Conservation (phyloP, 2,113 vertebrate genomes). For the Albula glossodonta region DNA sequence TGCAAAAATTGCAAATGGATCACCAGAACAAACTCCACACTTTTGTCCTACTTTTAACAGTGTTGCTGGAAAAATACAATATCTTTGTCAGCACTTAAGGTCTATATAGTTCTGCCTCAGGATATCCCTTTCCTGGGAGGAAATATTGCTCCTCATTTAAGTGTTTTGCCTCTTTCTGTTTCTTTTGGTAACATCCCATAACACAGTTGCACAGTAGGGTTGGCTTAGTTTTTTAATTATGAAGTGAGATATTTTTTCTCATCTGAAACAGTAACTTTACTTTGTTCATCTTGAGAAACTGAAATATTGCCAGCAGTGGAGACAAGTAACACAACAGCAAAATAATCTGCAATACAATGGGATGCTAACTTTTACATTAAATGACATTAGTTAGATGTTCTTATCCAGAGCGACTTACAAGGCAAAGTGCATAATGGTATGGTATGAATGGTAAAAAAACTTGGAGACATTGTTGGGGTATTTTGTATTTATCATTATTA, state of each 20-base stretch:
- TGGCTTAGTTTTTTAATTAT: not conserved
- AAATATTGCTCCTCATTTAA: constrained; percentile 64
- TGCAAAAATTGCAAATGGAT: not conserved
- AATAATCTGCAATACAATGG: not conserved
- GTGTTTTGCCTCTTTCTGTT: constrained; percentile 58
- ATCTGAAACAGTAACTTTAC: not conserved
- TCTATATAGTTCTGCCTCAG: constrained; percentile 75
- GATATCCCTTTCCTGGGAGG: constrained; percentile 76
- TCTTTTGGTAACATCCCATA: constrained; percentile 34
- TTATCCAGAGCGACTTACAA: too few relatives aligned
- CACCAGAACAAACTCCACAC: constrained; percentile 57
- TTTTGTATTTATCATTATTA: too few relatives aligned
- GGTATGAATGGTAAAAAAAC: too few relatives aligned
- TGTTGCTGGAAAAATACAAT: constrained; percentile 74
- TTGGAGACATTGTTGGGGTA: too few relatives aligned
- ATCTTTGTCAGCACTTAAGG: constrained; percentile 79
- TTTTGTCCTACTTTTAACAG: constrained; percentile 62
- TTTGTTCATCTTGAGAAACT: not conserved
- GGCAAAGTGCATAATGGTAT: too few relatives aligned
- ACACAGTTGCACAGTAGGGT: not conserved
- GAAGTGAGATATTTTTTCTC: not conserved
- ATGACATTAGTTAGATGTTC: not conserved
- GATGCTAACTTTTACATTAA: not conserved
- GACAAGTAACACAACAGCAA: not conserved
- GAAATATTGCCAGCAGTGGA: not conserved